Evolutionary conservation across 2,113 vertebrate genomes (phyloP), one percentile per base, ranked within the genome.

Genomic region (Geothlypis trichas): DNA sequence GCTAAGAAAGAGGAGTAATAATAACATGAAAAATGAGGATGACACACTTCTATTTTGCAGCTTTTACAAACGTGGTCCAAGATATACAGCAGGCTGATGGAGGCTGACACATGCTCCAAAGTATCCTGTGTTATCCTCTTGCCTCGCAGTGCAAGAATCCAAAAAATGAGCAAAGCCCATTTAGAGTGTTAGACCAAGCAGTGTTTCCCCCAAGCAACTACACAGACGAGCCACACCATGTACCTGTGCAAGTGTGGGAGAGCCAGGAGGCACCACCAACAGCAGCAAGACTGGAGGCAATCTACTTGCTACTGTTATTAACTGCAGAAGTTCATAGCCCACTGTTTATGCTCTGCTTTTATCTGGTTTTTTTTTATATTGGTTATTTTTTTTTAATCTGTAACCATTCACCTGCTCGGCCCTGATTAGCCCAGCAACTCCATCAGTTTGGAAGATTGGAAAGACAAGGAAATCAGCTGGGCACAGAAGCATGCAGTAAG

Each of bases 401-500:
- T 80, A 92, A 81, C 65, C 42, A 62, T 26, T 72, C 77, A 84
- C 74, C 89, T 79, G 78, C 75, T 59, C 9, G 42, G 63, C 63
- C 78, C 82, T 44, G 51, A 83, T 49, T 24, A 55, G 57, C 71
- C 3, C 0, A 81, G 58, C 61, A 59, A 63, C 67, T 84, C 18
- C 73, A 74, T 41, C 72, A 72, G 44, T 65, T 68, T 11, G 81
- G 39, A 44, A 83, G 77, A 89, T 13, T 23, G 57, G 78, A 90
- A 86, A 80, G 80, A 69, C 75, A 90, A 88, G 80, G 79, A 58
- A 66, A 69, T 51, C 83, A 74, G 59, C 2, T 74, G 76, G 88
- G 63, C 83, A 63, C 51, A 86, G 46, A 77, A n/a, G 44, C 3
- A 0, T 18, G 79, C 44, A 49, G 63, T 42, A 69, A 95, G 76